Evolutionary conservation across 2,113 vertebrate genomes (phyloP).

Genomic region (Lathamus discolor): DNA sequence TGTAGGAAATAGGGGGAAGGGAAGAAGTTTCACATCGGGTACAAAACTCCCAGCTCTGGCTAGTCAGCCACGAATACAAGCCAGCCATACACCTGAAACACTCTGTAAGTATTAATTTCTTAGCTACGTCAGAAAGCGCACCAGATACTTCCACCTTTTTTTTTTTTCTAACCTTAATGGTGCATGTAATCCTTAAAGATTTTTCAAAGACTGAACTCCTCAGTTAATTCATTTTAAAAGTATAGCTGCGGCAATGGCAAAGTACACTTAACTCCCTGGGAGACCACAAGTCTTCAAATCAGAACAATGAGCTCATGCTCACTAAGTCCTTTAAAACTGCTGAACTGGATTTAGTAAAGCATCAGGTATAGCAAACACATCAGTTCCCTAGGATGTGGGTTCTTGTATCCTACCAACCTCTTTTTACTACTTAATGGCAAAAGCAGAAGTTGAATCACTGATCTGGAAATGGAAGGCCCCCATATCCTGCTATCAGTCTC

Average conservation of each 20-base stretch:
- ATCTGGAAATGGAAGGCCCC: neutral
- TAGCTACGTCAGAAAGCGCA: neutral
- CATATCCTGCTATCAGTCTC: neutral
- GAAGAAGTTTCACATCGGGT: neutral
- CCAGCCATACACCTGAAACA: neutral
- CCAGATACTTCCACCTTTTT: neutral
- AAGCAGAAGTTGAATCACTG: neutral
- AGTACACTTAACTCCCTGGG: neutral
- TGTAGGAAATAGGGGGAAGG: constrained; percentile 18
- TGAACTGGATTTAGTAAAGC: neutral
- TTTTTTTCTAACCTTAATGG: neutral
- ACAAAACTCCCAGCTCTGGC: neutral
- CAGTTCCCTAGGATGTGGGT: neutral
- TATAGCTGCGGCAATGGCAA: neutral
- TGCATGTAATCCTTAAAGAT: neutral
- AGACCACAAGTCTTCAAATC: neutral
- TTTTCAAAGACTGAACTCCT: neutral
- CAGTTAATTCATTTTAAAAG: neutral
- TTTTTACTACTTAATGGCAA: neutral
- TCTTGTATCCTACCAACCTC: neutral
- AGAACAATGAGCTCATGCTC: neutral
- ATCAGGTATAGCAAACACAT: neutral
- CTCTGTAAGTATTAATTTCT: neutral
- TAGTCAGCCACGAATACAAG: neutral
- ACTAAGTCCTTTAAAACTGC: neutral